Evolutionary conservation across 2,113 vertebrate species (phyloP).

Genomic region (Muntiacus muntjak): DNA sequence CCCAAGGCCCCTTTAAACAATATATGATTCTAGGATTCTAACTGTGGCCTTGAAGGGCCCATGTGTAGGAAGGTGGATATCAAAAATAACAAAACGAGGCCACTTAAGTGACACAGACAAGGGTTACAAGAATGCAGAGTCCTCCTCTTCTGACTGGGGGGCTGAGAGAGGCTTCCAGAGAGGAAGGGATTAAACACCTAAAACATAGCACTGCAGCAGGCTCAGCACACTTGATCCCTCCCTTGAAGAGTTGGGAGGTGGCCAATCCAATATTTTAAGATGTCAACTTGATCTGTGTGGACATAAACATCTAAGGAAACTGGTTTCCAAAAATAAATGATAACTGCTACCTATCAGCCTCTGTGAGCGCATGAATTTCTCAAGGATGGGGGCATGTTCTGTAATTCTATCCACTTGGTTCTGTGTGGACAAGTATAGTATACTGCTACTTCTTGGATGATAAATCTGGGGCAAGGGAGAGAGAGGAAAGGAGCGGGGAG

Average conservation of each 20-base stretch:
- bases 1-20: not conserved
- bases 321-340: constrained; percentile 24
- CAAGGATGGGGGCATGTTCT: not conserved
- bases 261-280: not conserved
- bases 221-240: not conserved
- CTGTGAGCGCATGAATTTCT: not conserved
- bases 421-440: not conserved
- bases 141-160: not conserved
- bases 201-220: not conserved
- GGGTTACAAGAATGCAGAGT: not conserved
- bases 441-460: not conserved
- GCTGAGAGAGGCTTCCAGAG: not conserved
- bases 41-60: not conserved
- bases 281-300: not conserved
- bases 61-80: not conserved
- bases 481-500: not conserved
- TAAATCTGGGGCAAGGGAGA: not conserved
- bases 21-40: not conserved
- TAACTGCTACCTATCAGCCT: not conserved
- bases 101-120: not conserved
- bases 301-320: not conserved
- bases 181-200: not conserved
- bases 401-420: not conserved
- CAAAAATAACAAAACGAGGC: not conserved
- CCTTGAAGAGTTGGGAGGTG: not conserved